Evolutionary conservation across 2,113 vertebrate species (phyloP).

Genomic region (Aldabrachelys gigantea): DNA sequence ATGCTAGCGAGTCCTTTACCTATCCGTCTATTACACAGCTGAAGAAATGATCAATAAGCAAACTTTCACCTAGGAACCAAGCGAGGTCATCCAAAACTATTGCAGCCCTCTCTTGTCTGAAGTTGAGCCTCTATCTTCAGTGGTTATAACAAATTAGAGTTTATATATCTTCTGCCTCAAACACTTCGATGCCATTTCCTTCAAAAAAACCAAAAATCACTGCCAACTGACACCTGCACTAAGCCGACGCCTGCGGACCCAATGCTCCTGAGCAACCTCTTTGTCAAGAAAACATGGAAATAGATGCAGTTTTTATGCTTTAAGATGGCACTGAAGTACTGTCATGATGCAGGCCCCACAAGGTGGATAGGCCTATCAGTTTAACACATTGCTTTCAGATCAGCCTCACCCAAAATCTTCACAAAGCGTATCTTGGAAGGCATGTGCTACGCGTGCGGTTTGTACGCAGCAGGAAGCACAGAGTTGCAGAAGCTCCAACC

Average conservation of each 20-base stretch:
- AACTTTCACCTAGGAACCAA: not conserved
- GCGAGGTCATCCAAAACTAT: not conserved
- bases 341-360: not conserved
- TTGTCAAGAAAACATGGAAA: not conserved
- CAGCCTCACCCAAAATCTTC: not conserved
- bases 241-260: not conserved
- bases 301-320: not conserved
- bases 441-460: not conserved
- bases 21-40: not conserved
- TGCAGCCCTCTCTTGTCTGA: not conserved
- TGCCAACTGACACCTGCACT: no score
- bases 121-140: not conserved
- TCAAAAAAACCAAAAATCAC: no score
- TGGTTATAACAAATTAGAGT: not conserved
- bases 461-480: not conserved
- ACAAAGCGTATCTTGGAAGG: not conserved
- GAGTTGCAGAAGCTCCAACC: slow-evolving; percentile 15
- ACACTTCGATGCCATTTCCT: not conserved
- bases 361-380: not conserved
- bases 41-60: not conserved
- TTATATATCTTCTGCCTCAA: not conserved
- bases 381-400: not conserved
- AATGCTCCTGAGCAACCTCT: not conserved
- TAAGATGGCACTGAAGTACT: not conserved
- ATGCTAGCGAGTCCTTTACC: not conserved